Conservation (phyloP, 2,113 vertebrate genomes). For the Megalops atlanticus region DNA sequence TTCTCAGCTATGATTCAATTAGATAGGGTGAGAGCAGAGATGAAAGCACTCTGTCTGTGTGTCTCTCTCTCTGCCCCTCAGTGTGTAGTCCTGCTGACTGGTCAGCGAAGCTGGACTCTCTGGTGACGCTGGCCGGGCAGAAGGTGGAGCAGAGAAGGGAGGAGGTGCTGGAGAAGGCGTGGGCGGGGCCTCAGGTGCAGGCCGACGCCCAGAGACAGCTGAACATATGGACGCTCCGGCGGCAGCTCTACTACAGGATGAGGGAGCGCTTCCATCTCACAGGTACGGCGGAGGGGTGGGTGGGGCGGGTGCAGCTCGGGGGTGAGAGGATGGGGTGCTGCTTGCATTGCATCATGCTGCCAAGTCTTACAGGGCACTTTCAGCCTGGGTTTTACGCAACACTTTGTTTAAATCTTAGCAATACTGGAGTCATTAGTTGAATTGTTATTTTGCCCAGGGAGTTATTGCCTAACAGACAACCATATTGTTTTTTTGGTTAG, state of each 20-base stretch:
- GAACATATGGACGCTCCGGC: slow-evolving; percentile 64
- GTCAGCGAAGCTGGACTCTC: slow-evolving; percentile 60
- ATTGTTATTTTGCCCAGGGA: too few species aligned
- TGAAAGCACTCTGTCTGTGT: neutral
- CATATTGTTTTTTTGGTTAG: neutral
- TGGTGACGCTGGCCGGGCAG: slow-evolving; percentile 61
- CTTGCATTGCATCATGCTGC: too few species aligned
- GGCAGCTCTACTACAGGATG: slow-evolving; percentile 71
- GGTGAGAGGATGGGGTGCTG: too few species aligned
- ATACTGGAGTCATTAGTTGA: too few species aligned
- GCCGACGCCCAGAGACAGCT: slow-evolving; percentile 60
- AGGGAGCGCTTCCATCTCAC: slow-evolving; percentile 66
- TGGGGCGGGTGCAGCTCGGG: neutral
- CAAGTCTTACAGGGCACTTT: too few species aligned
- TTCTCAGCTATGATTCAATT: too few species aligned
- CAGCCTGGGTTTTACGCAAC: too few species aligned
- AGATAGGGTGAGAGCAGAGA: too few species aligned
- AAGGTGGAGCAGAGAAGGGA: slow-evolving; percentile 58
- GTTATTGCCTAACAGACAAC: neutral
- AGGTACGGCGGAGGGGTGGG: slow-evolving; percentile 48
- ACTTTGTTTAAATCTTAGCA: too few species aligned
- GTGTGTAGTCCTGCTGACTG: slow-evolving; percentile 64
- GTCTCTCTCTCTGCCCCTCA: slow-evolving; percentile 29
- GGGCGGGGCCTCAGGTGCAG: slow-evolving; percentile 54
- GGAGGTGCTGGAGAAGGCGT: slow-evolving; percentile 49